Percentiles rank a stretch among this genome's conserved stretches.
Conservation (phyloP, 2,797 vertebrate genomes). For the Sitta carolinensis region DNA sequence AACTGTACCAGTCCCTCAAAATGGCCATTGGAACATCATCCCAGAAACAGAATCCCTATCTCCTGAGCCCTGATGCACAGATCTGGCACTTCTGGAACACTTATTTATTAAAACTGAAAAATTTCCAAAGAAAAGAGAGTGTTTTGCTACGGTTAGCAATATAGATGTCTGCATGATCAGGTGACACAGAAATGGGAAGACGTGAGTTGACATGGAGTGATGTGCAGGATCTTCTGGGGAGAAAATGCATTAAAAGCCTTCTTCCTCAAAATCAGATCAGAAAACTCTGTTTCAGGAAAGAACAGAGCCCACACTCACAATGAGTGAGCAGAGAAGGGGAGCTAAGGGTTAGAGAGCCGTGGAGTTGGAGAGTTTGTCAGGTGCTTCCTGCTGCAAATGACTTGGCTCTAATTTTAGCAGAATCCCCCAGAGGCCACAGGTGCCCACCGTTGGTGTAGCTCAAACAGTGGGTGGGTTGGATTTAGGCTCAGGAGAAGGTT, state of each 20-base stretch:
- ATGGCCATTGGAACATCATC: neutral
- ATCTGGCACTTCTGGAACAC: neutral
- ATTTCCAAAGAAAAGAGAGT: neutral
- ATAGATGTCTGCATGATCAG: neutral
- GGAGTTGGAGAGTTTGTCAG: neutral
- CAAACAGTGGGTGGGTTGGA: neutral
- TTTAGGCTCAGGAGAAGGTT: neutral
- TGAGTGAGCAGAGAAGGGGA: neutral
- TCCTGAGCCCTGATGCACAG: neutral
- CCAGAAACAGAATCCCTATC: neutral
- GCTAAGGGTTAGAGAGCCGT: neutral
- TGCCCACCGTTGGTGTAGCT: rapidly evolving
- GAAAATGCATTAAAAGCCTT: neutral
- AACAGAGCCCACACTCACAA: rapidly evolving
- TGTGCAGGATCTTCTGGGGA: neutral
- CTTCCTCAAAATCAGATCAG: neutral
- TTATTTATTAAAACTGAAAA: conserved; percentile 49
- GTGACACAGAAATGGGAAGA: neutral
- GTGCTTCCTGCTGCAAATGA: neutral
- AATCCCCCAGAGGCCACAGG: neutral
- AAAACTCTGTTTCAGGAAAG: neutral
- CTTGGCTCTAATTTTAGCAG: neutral
- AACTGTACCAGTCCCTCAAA: neutral
- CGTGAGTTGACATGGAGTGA: rapidly evolving
- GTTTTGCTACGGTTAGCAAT: rapidly evolving